These are phyloP conservation scores for Fregetta grallaria DNA, from an alignment of 2,113 vertebrate species.

Conservation along the genomic window DNA sequence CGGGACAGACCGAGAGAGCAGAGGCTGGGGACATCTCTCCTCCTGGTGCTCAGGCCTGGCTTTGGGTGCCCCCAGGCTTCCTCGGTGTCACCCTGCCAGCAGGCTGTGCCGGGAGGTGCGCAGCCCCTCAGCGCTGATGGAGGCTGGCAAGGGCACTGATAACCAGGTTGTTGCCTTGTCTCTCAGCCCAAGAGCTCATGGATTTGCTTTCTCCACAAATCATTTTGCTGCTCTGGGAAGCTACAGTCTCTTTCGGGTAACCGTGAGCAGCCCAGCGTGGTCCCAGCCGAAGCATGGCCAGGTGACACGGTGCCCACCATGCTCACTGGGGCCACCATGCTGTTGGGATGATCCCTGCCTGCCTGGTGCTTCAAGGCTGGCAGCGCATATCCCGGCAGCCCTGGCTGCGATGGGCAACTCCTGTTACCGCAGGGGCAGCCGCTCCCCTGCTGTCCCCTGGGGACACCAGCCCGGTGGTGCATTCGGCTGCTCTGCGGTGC, in stretches of 20 bases:
- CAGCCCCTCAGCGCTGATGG: no score
- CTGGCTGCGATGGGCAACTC: background rate
- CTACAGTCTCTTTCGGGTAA: background rate
- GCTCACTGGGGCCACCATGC: background rate
- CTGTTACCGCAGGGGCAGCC: background rate
- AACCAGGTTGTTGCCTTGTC: background rate
- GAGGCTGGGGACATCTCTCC: background rate
- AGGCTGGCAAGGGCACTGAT: background rate
- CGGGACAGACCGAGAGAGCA: background rate
- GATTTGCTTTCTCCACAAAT: background rate
- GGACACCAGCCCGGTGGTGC: no score
- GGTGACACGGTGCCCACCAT: background rate
- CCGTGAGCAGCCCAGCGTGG: rapidly evolving
- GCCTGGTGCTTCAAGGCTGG: background rate
- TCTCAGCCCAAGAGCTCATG: background rate
- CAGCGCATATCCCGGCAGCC: no score
- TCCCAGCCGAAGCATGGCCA: background rate
- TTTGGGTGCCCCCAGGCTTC: background rate
- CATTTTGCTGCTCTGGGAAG: background rate
- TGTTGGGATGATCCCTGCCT: background rate
- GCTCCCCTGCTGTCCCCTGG: background rate
- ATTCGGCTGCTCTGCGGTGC: background rate
- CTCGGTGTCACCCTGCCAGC: background rate
- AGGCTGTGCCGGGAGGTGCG: background rate
- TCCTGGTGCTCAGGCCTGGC: no score